These are phyloP conservation scores for Paratilapia polleni DNA, from an alignment of 2,113 vertebrate genomes.

Conservation along the genomic window DNA sequence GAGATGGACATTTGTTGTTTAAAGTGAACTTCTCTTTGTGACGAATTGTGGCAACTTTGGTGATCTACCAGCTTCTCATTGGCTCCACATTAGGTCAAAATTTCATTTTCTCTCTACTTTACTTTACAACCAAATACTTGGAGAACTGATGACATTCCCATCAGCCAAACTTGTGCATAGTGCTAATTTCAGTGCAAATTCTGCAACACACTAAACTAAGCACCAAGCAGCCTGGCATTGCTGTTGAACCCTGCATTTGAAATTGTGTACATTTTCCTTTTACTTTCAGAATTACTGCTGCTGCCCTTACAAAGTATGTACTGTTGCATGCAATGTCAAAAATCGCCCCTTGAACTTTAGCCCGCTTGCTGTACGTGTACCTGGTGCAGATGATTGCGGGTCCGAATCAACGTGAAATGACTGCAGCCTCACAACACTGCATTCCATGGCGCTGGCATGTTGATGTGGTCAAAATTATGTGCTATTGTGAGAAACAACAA, in stretches of 20 bases:
- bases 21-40: background rate
- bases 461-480: background rate
- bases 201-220: background rate
- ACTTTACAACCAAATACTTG: background rate
- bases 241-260: background rate
- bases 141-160: background rate
- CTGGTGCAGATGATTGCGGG: background rate
- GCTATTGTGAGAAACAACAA: background rate
- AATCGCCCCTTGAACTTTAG: background rate
- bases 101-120: background rate
- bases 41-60: background rate
- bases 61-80: background rate
- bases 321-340: background rate
- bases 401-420: background rate
- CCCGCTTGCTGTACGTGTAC: background rate
- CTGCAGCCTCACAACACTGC: too few species aligned
- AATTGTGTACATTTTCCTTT: background rate
- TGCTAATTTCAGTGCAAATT: background rate
- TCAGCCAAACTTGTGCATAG: rapidly evolving
- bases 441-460: background rate
- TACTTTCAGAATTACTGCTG: background rate
- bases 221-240: background rate
- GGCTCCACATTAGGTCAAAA: background rate
- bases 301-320: background rate
- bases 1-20: background rate